Evolutionary conservation across 1,140 invertebrate genomes (phyloP).

Genomic region (Zaprionus ghesquierei): DNA sequence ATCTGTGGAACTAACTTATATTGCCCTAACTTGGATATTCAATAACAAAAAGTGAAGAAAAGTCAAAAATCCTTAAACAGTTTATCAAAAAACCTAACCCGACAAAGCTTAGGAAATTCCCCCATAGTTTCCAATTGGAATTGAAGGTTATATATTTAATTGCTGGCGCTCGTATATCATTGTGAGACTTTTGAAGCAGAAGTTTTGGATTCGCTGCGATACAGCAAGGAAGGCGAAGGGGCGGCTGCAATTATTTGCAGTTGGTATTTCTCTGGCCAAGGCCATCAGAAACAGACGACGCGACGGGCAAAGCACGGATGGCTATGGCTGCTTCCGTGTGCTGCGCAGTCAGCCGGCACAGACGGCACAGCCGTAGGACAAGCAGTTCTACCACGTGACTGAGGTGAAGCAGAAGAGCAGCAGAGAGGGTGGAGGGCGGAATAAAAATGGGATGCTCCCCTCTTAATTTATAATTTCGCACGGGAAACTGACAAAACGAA

Average conservation of each 20-base stretch:
- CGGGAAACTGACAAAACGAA: slow-evolving; percentile 73
- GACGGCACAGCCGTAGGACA: not conserved
- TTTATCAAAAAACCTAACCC: not conserved
- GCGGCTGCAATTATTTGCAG: slow-evolving; percentile 79
- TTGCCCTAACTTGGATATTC: not conserved
- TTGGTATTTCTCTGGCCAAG: slow-evolving; percentile 53
- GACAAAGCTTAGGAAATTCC: not conserved
- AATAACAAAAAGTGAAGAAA: not conserved
- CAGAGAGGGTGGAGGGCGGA: no score
- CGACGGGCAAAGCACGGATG: slow-evolving; percentile 19
- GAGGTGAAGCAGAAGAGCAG: slow-evolving; percentile 15
- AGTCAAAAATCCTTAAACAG: not conserved
- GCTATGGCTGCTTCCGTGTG: slow-evolving; percentile 40
- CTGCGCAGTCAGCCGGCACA: not conserved
- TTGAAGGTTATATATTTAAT: not conserved
- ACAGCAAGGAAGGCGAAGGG: slow-evolving; percentile 17
- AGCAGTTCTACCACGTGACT: not conserved
- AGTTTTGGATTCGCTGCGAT: slow-evolving; percentile 6
- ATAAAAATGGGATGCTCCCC: slow-evolving; percentile 32
- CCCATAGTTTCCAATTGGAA: no score
- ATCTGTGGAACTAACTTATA: not conserved
- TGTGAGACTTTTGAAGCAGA: not conserved
- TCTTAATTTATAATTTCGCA: slow-evolving; percentile 75
- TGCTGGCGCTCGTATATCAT: not conserved
- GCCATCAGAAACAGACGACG: slow-evolving; percentile 17